Percentiles rank a stretch among this genome's conserved stretches.
Evolutionary conservation across 1,140 invertebrate genomes (phyloP).

Genomic region (Pogonomyrmex californicus): DNA sequence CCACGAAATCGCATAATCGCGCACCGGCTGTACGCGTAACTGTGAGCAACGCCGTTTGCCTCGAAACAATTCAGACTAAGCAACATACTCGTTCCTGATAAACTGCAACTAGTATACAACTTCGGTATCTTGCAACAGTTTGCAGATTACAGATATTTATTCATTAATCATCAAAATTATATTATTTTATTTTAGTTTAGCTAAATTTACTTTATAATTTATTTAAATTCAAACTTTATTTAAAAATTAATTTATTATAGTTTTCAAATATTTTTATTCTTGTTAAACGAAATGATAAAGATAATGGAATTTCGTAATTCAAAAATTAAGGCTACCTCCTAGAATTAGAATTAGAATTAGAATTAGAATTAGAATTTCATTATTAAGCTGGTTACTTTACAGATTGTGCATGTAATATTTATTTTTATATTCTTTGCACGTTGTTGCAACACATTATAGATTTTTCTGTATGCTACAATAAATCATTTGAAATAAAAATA

Average conservation of each 20-base stretch:
- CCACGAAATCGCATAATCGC: conserved; percentile 58
- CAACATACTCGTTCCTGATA: conserved; percentile 48
- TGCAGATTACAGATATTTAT: conserved; percentile 39
- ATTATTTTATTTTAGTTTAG: background rate
- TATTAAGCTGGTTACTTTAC: background rate
- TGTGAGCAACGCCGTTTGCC: conserved; percentile 42
- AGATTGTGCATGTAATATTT: background rate
- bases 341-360: background rate
- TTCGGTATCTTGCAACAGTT: conserved; percentile 37
- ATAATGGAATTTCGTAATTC: background rate
- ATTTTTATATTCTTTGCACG: background rate
- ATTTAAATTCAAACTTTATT: background rate
- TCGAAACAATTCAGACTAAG: conserved; percentile 59
- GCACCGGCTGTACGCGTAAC: conserved; percentile 42
- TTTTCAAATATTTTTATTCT: background rate
- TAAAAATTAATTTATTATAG: background rate
- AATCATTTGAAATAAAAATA: background rate
- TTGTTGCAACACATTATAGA: background rate
- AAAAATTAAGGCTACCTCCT: background rate
- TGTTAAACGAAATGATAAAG: background rate
- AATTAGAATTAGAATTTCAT: background rate
- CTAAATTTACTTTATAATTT: background rate
- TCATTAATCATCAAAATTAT: conserved; percentile 13
- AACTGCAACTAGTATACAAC: conserved; percentile 38
- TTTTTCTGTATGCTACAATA: background rate